Base-by-base conservation (phyloP, 2,113 vertebrate genomes). In the Anhinga anhinga region DNA sequence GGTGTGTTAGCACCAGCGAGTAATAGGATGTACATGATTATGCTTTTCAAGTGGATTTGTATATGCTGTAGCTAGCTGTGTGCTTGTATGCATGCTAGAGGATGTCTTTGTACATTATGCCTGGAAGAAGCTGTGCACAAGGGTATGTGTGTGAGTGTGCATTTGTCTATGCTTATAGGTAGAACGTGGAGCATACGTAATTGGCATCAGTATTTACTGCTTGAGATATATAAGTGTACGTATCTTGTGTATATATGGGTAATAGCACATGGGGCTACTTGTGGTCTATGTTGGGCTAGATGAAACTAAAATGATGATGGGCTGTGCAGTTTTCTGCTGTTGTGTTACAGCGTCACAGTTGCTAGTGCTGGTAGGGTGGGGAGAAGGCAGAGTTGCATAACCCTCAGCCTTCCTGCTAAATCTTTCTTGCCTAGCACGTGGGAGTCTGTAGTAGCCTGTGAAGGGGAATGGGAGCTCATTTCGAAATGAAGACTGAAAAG, bases 401-500 rank as follows among this genome's bases (percentile, higher is more conserved):
- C 10, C 40, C n/a, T 82, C 69, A 85, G 58, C 17, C 9, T 70
- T 82, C 27, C 44, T 85, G 56, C 27, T 61, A 12, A 59, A 72
- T 29, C 20, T 52, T 67, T 42, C 67, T 67, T 67, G 50, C 26
- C 5, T 1, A 44, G 77, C 18, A 2, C 17, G 3, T 22, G 44
- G 40, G 74, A 78, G 26, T 17, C 62, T 73, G 66, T 34, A 59
- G 69, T 13, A 77, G 34, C 78, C 19, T 45, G 53, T 32, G 71
- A 58, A 82, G 47, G 32, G 63, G 50, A 93, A 58, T 58, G 19
- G 34, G n/a, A 88, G 30, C n/a, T 86, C 38, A 23, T 14, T 62
- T 94, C 70, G n/a, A 88, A 92, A 93, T 62, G 40, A 85, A 86
- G 66, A 82, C 53, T 77, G 93, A 70, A 92, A 95, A 90, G 62